A percentile compares a stretch with the other conserved stretches of the same genome.
These are phyloP conservation scores for Brachyistius frenatus DNA, from an alignment of 2,113 vertebrate species.

Conservation along the genomic window DNA sequence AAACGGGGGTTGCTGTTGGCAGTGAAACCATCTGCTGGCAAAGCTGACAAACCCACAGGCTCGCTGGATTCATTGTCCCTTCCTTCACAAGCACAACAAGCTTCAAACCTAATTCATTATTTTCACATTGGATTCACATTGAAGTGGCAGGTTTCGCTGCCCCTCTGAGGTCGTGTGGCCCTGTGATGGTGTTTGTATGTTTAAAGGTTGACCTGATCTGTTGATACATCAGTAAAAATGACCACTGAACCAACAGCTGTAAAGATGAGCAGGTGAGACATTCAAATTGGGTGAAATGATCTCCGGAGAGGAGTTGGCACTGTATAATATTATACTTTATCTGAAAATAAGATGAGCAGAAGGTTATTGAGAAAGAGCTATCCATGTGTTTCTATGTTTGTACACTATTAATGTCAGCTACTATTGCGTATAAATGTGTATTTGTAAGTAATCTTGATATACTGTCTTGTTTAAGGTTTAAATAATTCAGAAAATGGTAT, in stretches of 20 bases:
- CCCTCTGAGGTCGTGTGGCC: neutral
- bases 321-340: neutral
- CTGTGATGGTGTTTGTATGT: neutral
- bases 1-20: neutral
- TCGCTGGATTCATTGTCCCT: neutral
- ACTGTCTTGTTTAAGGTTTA: no score
- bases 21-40: conserved; percentile 4
- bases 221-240: neutral
- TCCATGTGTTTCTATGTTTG: neutral
- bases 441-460: neutral
- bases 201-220: neutral
- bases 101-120: neutral
- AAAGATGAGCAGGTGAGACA: neutral
- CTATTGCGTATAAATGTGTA: no score
- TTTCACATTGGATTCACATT: neutral
- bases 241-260: neutral
- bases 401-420: neutral
- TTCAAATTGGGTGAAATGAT: neutral
- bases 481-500: neutral
- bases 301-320: neutral
- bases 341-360: neutral
- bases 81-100: neutral
- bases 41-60: neutral
- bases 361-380: neutral
- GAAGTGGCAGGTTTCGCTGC: neutral